Conservation (phyloP, 2,113 vertebrate species). For the Cynopterus brachyotis region DNA sequence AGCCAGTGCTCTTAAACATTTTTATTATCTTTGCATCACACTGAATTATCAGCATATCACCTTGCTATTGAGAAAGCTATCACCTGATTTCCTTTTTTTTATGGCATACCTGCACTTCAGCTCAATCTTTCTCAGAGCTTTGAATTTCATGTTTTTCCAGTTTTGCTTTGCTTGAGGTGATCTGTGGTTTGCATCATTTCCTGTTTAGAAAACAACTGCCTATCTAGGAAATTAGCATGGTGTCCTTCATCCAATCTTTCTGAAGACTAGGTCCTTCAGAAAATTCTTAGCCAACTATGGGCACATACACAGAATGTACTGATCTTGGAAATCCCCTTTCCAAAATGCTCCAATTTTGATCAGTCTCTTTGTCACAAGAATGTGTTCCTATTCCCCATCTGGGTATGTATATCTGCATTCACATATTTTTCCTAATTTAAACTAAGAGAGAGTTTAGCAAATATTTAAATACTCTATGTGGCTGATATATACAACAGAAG, state of each 20-base stretch:
- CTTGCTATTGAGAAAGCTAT: slow-evolving; percentile 50
- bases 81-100: not conserved
- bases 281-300: not conserved
- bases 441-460: not conserved
- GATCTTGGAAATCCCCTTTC: not conserved
- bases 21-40: slow-evolving; percentile 39
- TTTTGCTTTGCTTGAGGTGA: slow-evolving; percentile 8
- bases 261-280: not conserved
- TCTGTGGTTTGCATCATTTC: not conserved
- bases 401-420: not conserved
- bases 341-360: not conserved
- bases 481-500: not conserved
- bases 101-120: not conserved
- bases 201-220: slow-evolving; percentile 4
- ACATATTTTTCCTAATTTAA: slow-evolving; percentile 30
- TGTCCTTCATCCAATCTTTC: not conserved
- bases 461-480: not conserved
- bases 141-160: not conserved
- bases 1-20: not conserved
- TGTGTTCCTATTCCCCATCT: not conserved
- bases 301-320: not conserved
- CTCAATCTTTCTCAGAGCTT: not conserved
- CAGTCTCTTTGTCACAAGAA: not conserved
- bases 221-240: slow-evolving; percentile 25
- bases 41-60: not conserved